These are phyloP conservation scores for Melieria picta DNA, from an alignment of 2,888 invertebrate species.

Conservation along the genomic window DNA sequence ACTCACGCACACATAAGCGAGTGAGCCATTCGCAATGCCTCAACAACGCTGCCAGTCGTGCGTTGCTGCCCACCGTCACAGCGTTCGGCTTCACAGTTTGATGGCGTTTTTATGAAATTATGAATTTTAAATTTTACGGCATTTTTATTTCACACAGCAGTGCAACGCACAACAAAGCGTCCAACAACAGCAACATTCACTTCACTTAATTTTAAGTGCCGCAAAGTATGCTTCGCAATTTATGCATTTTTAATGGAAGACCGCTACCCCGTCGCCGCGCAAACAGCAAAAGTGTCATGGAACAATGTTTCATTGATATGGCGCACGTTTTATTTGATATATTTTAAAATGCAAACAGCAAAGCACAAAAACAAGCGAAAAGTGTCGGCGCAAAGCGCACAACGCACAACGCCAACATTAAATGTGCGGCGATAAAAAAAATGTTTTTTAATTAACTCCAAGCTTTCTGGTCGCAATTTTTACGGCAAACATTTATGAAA, in stretches of 20 bases:
- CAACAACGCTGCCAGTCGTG: no score
- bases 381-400: no score
- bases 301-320: no score
- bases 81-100: slow-evolving; percentile 28
- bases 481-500: no score
- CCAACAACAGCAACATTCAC: background rate
- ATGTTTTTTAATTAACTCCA: no score
- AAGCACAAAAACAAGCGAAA: no score
- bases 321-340: no score
- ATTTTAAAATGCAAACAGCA: no score
- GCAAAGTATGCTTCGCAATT: slow-evolving; percentile 34
- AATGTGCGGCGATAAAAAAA: no score
- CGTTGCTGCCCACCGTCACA: slow-evolving; percentile 22
- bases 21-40: background rate
- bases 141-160: slow-evolving; percentile 36
- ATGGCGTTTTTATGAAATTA: slow-evolving; percentile 40
- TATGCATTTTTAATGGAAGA: slow-evolving; percentile 32
- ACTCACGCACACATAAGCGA: background rate
- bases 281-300: no score
- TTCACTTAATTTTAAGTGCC: slow-evolving; percentile 32
- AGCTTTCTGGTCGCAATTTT: no score
- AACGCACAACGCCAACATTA: no score
- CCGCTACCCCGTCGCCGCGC: background rate
- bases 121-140: slow-evolving; percentile 47
- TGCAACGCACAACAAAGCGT: background rate